Percentiles rank a stretch among this genome's conserved stretches.
phyloP scores from a whole-genome alignment of 2,113 vertebrate species.

The Manacus vitellinus region DNA sequence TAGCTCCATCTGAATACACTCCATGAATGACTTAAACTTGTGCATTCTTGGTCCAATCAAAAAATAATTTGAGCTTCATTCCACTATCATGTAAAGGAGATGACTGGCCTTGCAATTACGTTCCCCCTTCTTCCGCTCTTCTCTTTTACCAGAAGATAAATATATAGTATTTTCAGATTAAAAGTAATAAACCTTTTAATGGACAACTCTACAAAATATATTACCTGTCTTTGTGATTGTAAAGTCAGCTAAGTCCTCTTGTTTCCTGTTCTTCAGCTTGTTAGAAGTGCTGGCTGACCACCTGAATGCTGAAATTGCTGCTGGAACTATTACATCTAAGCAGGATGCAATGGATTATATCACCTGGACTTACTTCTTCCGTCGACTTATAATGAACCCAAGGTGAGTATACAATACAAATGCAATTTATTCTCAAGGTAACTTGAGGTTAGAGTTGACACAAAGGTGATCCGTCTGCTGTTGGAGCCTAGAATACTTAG shows the following conservation, averaged over 20 bases:
- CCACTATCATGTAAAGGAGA: slow-evolving; percentile 25
- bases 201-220: background rate
- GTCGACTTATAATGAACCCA: slow-evolving; percentile 96
- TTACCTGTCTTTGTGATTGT: slow-evolving; percentile 10
- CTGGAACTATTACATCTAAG: slow-evolving; percentile 94
- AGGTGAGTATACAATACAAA: slow-evolving; percentile 77
- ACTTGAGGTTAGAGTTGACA: background rate
- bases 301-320: slow-evolving; percentile 94
- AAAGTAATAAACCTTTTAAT: slow-evolving; percentile 47
- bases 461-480: background rate
- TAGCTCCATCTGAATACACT: slow-evolving; percentile 18
- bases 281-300: slow-evolving; percentile 92
- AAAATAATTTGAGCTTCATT: slow-evolving; percentile 33
- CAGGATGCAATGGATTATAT: slow-evolving; percentile 99
- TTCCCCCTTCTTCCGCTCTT: background rate
- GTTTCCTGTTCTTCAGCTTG: slow-evolving; percentile 78
- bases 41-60: slow-evolving; percentile 27
- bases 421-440: background rate
- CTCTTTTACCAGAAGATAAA: background rate
- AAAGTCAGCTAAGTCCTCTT: slow-evolving; percentile 12
- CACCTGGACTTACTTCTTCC: slow-evolving; percentile 99
- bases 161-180: slow-evolving; percentile 29
- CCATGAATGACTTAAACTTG: background rate
- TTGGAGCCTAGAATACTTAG: background rate
- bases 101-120: slow-evolving; percentile 29